Evolutionary conservation across 2,113 vertebrate genomes (phyloP), one percentile per base, ranked within the genome.

Genomic region (Sciurus niger): DNA sequence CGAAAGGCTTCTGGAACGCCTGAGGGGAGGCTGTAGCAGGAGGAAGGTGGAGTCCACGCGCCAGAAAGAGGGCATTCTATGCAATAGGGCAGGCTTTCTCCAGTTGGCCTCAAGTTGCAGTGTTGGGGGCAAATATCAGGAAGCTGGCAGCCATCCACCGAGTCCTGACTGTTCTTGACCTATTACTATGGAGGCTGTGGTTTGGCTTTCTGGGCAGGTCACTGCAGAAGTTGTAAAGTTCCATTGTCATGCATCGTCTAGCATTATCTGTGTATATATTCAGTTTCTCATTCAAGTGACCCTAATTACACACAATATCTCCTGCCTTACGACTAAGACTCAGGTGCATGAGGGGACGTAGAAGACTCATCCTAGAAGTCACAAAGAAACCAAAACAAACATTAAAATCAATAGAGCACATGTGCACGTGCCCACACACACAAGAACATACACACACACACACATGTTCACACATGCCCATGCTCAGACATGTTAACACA

Each of bases 1-100:
- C 8, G 32, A 24, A 70, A 24, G 16, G 25, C 9, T 58, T 32
- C 40, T 0, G 3, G 60, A 8, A 0, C 11, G 22, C 25, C 24
- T 25, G 37, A 28, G 8, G 24, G 28, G 13, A 58, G 30, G 25
- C 11, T 8, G 2, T 55, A 40, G 34, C 28, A 2, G 40, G 8
- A 30, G 32, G 86, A 79, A 14, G 6, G 37, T 48, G 22, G 6
- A 28, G 40, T 37, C 24, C 30, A 60, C 20, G n/a, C 6, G 2
- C 46, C 17, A 43, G 46, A 74, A 76, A 51, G 1, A 14, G 18
- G 17, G 17, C 11, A 28, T 53, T n/a, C 46, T 30, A 12, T 20
- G n/a, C 4, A 51, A 4, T 48, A 46, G 37, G 24, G 12, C 43
- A 8, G 20, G 48, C 17, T 53, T 84, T 51, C 53, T 55, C 70